Evolutionary conservation across 1,140 invertebrate species (phyloP).

Genomic region (Conus betulinus): DNA sequence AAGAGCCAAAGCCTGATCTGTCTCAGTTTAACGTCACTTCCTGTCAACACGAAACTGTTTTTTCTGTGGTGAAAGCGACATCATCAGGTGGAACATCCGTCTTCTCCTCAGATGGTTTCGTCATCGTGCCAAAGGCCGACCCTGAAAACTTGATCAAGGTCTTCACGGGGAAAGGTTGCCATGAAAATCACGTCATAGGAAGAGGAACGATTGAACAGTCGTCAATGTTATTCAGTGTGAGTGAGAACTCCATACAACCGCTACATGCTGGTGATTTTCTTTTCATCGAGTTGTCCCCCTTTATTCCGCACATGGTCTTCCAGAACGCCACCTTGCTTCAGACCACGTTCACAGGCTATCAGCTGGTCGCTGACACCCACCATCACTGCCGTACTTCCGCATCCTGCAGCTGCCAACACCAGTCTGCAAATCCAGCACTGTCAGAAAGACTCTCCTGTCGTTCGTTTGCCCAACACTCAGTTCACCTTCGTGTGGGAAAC

Average conservation of each 20-base stretch:
- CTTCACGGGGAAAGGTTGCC: neutral
- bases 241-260: neutral
- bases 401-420: neutral
- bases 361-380: conserved; percentile 32
- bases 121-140: neutral
- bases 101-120: conserved; percentile 23
- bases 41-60: conserved; percentile 29
- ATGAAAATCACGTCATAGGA: neutral
- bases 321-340: neutral
- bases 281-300: conserved; percentile 6
- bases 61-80: conserved; percentile 13
- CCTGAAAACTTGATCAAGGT: neutral
- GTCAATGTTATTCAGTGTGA: neutral
- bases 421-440: neutral
- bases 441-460: neutral
- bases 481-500: conserved; percentile 11
- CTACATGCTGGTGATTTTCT: neutral
- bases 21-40: neutral
- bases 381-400: neutral
- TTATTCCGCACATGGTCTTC: neutral
- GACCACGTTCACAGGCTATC: conserved; percentile 21
- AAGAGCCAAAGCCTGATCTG: neutral
- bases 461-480: neutral
- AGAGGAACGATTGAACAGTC: neutral
- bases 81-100: neutral